phyloP scores from a whole-genome alignment of 2,113 vertebrate genomes.

The Lepisosteus osseus region DNA sequence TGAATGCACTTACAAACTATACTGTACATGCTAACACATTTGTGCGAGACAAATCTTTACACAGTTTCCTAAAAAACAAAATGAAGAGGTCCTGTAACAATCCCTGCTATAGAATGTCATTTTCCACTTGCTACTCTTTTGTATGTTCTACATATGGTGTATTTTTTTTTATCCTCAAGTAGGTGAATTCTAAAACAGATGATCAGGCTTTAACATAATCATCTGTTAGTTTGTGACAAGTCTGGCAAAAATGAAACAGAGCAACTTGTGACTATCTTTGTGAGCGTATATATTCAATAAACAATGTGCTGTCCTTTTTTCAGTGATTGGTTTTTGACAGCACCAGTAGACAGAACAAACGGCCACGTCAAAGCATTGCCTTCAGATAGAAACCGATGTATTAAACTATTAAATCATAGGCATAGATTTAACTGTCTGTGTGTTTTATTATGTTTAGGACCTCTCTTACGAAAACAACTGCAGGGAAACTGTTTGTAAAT shows the following conservation, averaged over 20 bases:
- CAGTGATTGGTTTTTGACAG: background rate
- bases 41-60: too few species aligned
- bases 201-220: background rate
- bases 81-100: too few species aligned
- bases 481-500: too few species aligned
- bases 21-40: too few species aligned
- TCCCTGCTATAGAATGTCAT: too few species aligned
- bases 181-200: background rate
- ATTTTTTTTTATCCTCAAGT: background rate
- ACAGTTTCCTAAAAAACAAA: too few species aligned
- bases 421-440: background rate
- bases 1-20: too few species aligned
- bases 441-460: background rate
- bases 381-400: background rate
- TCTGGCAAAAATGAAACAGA: background rate
- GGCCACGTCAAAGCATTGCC: background rate
- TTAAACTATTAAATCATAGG: slow-evolving; percentile 6
- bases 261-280: background rate
- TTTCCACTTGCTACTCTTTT: background rate
- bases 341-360: slow-evolving; percentile 6
- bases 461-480: too few species aligned
- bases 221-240: background rate
- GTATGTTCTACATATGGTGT: background rate
- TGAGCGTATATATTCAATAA: background rate
- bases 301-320: background rate